phyloP scores from a whole-genome alignment of 30 jellyfish, hydroid and myxozoan genomes.

The Morbakka virulenta region DNA sequence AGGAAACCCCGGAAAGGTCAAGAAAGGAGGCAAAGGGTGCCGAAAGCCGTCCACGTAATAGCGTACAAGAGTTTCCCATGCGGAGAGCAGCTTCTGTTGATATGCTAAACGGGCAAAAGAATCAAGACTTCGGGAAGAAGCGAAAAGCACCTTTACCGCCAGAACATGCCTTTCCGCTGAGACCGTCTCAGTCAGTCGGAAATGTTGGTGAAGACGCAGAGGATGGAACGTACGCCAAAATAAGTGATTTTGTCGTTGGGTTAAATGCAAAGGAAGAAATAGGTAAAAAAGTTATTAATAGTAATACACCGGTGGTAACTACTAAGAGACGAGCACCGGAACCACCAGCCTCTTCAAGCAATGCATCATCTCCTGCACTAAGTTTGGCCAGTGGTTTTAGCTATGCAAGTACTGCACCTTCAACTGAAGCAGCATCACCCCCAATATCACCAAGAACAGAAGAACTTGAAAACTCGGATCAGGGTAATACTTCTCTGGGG shows the following conservation, averaged over 20 bases:
- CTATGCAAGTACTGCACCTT: neutral
- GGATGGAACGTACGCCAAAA: neutral
- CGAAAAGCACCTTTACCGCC: neutral
- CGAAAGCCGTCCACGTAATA: neutral
- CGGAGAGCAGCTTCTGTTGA: neutral
- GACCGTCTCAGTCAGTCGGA: neutral
- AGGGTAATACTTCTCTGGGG: neutral
- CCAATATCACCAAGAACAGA: neutral
- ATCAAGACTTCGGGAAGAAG: neutral
- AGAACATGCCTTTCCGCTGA: neutral
- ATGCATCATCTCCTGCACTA: neutral
- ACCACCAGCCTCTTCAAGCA: neutral
- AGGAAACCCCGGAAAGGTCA: neutral
- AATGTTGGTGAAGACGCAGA: neutral
- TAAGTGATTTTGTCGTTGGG: neutral
- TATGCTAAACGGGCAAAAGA: neutral
- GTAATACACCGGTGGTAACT: neutral
- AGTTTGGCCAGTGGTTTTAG: neutral
- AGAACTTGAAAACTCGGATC: neutral
- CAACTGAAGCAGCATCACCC: neutral
- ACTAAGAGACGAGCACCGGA: neutral
- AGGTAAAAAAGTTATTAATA: neutral
- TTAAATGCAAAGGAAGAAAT: neutral
- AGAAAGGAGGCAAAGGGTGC: neutral
- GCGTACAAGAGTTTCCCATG: neutral